Evolutionary conservation across 2,113 vertebrate genomes (phyloP), one percentile per base, ranked within the genome.

Genomic region (Varanus komodoensis): DNA sequence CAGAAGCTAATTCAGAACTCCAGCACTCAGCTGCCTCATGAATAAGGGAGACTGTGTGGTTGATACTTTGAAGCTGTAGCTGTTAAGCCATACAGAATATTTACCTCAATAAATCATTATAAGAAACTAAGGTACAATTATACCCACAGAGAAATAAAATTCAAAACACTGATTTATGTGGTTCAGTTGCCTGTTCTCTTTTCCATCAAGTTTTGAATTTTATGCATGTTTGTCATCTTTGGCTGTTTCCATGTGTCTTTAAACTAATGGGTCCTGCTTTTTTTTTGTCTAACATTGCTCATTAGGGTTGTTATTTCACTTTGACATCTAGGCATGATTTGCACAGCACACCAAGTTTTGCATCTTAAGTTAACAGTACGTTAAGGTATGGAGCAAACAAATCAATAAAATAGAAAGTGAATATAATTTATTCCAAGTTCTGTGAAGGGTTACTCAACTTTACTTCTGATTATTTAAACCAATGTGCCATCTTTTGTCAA

Each of bases 51-150:
- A 96, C 97, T 97, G 96, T 98, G 97, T 98, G 97, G 94, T 96
- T 97, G 96, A 96, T 95, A 96, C 97, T 97, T 97, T 97, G 97
- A 97, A 98, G 97, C 97, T 95, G 96, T 97, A 96, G 97, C 97
- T 97, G 97, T 97, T 98, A 98, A 98, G 97, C 97, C 97, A 97
- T 97, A 97, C 96, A 97, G 97, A 97, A 97, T 98, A 97, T 98
- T 98, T 98, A 97, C 97, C 97, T 97, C 97, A 97, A 98, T 98
- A 98, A 98, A 98, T 98, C 97, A 98, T 98, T 97, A 97, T 96
- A 97, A 97, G 97, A 97, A 98, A 98, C 97, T 97, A 97, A 97
- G 97, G 96, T 97, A 97, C 97, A 97, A 97, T 98, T 98, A 98
- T 97, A 97, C 96, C 97, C 97, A 96, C 96, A 96, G 97, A 97